Conservation (phyloP, 2,113 vertebrate species). For the Mohoua ochrocephala region DNA sequence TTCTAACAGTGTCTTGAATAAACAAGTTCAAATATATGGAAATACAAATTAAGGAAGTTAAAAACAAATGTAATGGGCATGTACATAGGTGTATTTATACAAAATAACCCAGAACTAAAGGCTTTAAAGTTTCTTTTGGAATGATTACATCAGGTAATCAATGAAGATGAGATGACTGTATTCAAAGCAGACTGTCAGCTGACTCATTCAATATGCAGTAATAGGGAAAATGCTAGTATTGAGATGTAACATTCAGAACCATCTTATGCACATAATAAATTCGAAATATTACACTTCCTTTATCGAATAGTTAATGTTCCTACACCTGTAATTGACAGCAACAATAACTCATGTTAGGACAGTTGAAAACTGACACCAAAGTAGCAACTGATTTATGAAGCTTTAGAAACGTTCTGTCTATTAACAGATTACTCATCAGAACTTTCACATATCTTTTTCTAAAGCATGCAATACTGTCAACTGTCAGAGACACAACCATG, state of each 20-base stretch:
- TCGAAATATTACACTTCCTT: not conserved
- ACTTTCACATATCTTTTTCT: not conserved
- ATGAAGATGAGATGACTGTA: not conserved
- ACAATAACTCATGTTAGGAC: not conserved
- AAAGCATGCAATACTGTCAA: not conserved
- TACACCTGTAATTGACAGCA: not conserved
- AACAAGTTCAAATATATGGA: not conserved
- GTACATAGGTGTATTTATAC: accelerated
- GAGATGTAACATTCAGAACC: not conserved
- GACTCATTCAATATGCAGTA: not conserved
- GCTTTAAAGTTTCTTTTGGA: not conserved
- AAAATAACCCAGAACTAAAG: not conserved
- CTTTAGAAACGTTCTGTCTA: not conserved
- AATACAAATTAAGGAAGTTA: not conserved
- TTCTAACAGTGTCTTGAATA: not conserved
- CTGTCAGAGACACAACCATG: not conserved
- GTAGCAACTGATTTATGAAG: not conserved
- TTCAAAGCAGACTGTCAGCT: not conserved
- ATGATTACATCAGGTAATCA: not conserved
- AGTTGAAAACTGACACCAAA: not conserved
- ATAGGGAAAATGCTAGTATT: not conserved
- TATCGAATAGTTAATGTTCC: not conserved
- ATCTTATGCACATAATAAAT: not conserved
- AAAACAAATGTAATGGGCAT: not conserved
- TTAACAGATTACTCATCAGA: not conserved